Evolutionary conservation across 2,888 invertebrate genomes (phyloP), one percentile per base, ranked within the genome.

Genomic region (Danaus chrysippus): DNA sequence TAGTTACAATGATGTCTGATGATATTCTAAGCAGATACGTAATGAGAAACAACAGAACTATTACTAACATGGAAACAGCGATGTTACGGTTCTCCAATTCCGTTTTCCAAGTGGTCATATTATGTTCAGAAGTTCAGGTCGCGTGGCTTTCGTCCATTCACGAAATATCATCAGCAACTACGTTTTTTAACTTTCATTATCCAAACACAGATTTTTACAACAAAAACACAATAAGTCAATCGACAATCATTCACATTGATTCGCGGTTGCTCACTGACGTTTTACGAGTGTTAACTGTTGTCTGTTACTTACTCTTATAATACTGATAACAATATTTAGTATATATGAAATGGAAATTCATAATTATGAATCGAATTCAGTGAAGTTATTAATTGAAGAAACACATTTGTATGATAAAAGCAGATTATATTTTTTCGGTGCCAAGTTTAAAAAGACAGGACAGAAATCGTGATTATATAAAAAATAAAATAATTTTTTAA

Each of bases 41-140:
- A 61, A 62, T 59, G 52, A 63, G 57, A 57, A 54, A 63, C 53
- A 64, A 65, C 55, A 59, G 63, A 69, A 66, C 49, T 58, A 54
- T 69, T 76, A 87, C 90, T 87, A 75, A 91, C 91, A 91, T 89
- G 74, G 90, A 86, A 78, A 91, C 75, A 73, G 87, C 82, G 73
- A 90, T 84, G 77, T 87, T 90, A 67, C 91, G 88, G 78, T 79
- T 89, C 69, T 91, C 91, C 73, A 91, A 75, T 76, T 91, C 91
- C 58, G 91, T 34, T 34, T 34, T 34, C 23, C 23, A 87, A 70
- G 89, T 84, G 82, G 83, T 86, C 91, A 91, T 91, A 68, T 71
- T 83, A 77, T 71, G 62, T 62, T 61, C 69, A 71, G 64, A 66
- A 66, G 65, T 73, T 78, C 77, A 83, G 64, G 81, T 79, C 74